phyloP scores from a whole-genome alignment of 2,113 vertebrate species.

The Alces alces region DNA sequence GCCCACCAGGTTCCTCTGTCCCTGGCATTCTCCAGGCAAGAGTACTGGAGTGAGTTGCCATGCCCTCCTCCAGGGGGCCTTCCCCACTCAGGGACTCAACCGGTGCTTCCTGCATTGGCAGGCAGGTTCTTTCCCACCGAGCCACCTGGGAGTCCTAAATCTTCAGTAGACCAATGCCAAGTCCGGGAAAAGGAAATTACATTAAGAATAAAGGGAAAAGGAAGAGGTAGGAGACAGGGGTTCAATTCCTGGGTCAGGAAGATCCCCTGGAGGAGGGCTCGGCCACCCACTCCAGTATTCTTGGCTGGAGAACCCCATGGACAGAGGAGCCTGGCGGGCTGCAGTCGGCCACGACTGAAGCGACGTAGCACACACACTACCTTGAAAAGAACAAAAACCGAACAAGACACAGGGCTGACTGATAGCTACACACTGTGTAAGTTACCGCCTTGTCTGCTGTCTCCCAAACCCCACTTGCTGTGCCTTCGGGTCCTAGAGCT shows the following conservation, averaged over 20 bases:
- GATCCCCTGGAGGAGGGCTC: background rate
- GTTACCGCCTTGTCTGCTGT: no score
- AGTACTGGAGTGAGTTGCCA: background rate
- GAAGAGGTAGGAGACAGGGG: background rate
- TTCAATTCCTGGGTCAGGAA: background rate
- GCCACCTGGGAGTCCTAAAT: background rate
- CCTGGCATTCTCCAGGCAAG: background rate
- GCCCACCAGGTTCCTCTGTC: background rate
- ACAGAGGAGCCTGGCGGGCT: background rate
- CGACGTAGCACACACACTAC: background rate
- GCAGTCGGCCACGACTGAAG: background rate
- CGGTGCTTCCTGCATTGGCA: background rate
- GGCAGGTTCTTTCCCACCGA: background rate
- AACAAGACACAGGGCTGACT: background rate
- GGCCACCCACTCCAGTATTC: background rate
- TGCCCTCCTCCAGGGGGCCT: background rate
- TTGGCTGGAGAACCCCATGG: background rate
- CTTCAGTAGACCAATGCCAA: background rate
- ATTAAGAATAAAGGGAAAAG: background rate
- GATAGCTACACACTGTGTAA: background rate
- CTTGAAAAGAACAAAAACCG: background rate
- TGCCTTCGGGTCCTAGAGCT: no score
- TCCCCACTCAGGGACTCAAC: background rate
- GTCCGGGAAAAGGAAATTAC: background rate
- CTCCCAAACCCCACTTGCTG: background rate